Evolutionary conservation across 2,797 vertebrate species (phyloP).

Genomic region (Morelia viridis): DNA sequence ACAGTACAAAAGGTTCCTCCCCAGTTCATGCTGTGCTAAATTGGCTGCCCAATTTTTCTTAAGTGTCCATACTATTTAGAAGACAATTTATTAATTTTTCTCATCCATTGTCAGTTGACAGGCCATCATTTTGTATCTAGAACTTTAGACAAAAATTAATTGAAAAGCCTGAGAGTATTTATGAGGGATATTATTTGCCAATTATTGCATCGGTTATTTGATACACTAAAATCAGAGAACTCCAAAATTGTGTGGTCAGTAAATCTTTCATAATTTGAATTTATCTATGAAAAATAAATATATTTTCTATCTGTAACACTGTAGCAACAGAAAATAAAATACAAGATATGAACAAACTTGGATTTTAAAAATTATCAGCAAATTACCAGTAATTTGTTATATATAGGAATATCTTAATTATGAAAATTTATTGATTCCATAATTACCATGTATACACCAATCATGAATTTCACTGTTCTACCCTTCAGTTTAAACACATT

Average conservation of each 20-base stretch:
- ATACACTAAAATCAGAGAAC: slow-evolving; percentile 71
- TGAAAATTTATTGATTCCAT: neutral
- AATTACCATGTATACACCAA: neutral
- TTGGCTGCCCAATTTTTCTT: slow-evolving; percentile 84
- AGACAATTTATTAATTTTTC: slow-evolving; percentile 87
- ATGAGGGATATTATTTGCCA: slow-evolving; percentile 92
- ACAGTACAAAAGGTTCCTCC: slow-evolving; percentile 79
- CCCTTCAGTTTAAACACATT: neutral
- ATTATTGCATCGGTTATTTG: slow-evolving; percentile 74
- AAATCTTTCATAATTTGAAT: slow-evolving; percentile 44
- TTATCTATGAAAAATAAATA: slow-evolving; percentile 32
- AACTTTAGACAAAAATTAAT: slow-evolving; percentile 88
- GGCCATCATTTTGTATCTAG: slow-evolving; percentile 85
- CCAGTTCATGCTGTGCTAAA: slow-evolving; percentile 80
- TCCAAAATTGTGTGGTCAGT: slow-evolving; percentile 35
- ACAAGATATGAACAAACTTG: neutral
- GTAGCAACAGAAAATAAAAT: neutral
- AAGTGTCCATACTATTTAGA: slow-evolving; percentile 83
- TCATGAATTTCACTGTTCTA: neutral
- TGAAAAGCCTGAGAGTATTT: slow-evolving; percentile 86
- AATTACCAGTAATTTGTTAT: neutral
- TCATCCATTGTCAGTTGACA: slow-evolving; percentile 88
- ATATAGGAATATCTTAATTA: neutral
- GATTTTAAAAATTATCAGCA: neutral
- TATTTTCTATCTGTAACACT: slow-evolving; percentile 55